These are phyloP conservation scores for Nemotelus pantherinus DNA, from an alignment of 2,888 invertebrate species.

Conservation along the genomic window DNA sequence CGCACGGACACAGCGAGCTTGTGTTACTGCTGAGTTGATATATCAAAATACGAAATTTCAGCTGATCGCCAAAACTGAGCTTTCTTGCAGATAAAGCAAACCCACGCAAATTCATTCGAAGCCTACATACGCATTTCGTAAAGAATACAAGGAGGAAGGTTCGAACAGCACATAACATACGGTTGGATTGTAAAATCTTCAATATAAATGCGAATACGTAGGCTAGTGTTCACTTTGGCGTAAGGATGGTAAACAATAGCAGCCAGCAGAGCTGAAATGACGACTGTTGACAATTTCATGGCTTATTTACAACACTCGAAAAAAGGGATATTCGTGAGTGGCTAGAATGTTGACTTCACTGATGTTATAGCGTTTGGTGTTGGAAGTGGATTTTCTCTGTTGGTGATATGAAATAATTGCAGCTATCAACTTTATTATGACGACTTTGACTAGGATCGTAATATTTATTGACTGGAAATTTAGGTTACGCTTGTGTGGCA, in stretches of 20 bases:
- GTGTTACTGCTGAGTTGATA: background rate
- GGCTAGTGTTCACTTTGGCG: constrained; percentile 3
- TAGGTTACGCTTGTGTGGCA: no score
- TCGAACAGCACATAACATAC: background rate
- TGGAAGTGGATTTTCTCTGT: background rate
- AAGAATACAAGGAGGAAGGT: no score
- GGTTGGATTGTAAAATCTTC: constrained; percentile 5
- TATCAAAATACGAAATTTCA: no score
- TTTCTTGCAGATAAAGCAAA: background rate
- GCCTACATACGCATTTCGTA: background rate
- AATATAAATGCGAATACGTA: background rate
- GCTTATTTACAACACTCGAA: constrained; percentile 11
- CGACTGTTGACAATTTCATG: constrained; percentile 12
- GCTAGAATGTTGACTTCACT: constrained; percentile 11
- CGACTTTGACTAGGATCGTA: no score
- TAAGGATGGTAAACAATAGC: background rate
- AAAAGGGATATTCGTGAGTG: no score
- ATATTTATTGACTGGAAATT: no score
- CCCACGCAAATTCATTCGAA: background rate
- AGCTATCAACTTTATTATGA: no score
- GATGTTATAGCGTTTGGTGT: background rate
- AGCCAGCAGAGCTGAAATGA: background rate
- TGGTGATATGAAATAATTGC: background rate
- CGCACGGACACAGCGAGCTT: background rate
- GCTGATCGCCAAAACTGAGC: no score